phyloP scores from a whole-genome alignment of 2,113 vertebrate species.

The Carassius carassius region DNA sequence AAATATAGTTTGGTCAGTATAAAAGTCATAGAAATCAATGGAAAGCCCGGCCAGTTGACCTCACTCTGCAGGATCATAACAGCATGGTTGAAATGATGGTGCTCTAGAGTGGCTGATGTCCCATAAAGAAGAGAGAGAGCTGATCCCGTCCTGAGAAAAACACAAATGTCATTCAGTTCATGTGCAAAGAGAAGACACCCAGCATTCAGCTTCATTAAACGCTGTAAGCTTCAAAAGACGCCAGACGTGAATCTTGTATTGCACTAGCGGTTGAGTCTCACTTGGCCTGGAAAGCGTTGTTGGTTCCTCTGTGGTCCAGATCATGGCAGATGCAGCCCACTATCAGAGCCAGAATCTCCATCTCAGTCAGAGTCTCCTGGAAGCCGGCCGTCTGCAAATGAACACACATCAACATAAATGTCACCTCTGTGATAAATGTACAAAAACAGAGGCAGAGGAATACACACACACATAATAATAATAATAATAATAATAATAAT shows the following conservation, averaged over 20 bases:
- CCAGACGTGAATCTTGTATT: not conserved
- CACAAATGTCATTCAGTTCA: slow-evolving; percentile 21
- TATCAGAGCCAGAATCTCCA: slow-evolving; percentile 95
- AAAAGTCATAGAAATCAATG: too few species aligned
- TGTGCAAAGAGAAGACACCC: not conserved
- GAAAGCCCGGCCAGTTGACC: slow-evolving; percentile 75
- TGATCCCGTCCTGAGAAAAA: slow-evolving; percentile 86
- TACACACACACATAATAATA: not conserved
- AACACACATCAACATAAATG: not conserved
- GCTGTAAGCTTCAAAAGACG: not conserved
- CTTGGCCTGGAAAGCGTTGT: slow-evolving; percentile 99
- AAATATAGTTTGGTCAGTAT: too few species aligned
- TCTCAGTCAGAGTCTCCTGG: slow-evolving; percentile 93
- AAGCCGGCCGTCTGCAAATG: slow-evolving; percentile 88
- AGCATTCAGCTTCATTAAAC: not conserved
- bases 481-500: not conserved
- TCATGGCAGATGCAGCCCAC: slow-evolving; percentile 98
- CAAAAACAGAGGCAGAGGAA: not conserved
- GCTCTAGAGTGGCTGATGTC: slow-evolving; percentile 96
- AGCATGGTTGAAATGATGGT: slow-evolving; percentile 99
- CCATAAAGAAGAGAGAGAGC: slow-evolving; percentile 96
- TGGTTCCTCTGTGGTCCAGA: slow-evolving; percentile 98
- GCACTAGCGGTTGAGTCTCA: slow-evolving; percentile 70
- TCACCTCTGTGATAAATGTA: slow-evolving; percentile 42
- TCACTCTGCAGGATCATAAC: slow-evolving; percentile 99